phyloP scores from a whole-genome alignment of 92 coral and sea anemone species.

The Epizoanthus ramosus region DNA sequence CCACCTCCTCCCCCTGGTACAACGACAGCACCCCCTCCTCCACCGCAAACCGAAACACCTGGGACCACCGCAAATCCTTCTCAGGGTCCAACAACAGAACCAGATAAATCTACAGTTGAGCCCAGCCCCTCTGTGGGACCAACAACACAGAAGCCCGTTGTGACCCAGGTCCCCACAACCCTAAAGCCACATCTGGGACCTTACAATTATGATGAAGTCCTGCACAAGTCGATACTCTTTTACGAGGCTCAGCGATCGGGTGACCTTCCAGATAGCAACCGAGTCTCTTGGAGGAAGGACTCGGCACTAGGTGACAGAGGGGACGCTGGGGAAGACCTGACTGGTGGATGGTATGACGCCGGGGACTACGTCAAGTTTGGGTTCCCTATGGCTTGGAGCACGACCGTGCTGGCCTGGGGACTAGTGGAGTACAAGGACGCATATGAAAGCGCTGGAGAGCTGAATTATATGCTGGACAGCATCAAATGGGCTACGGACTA shows the following conservation, averaged over 20 bases:
- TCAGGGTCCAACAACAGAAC: background rate
- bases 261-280: slow-evolving; percentile 77
- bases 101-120: too few relatives aligned
- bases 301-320: slow-evolving; percentile 81
- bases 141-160: too few relatives aligned
- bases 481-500: slow-evolving; percentile 63
- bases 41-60: background rate
- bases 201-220: slow-evolving; percentile 71
- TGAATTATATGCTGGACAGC: slow-evolving; percentile 64
- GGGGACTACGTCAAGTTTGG: slow-evolving; percentile 96
- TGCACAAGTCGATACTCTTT: slow-evolving; percentile 84
- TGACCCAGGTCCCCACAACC: background rate
- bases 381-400: slow-evolving; percentile 93
- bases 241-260: slow-evolving; percentile 98
- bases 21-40: background rate
- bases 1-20: slow-evolving; percentile 22
- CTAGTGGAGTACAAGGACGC: slow-evolving; percentile 76
- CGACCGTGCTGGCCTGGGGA: slow-evolving; percentile 90
- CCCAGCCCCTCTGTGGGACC: too few relatives aligned
- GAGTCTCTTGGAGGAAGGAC: slow-evolving; percentile 89
- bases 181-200: slow-evolving; percentile 7
- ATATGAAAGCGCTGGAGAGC: slow-evolving; percentile 79
- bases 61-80: background rate
- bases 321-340: slow-evolving; percentile 71
- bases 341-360: slow-evolving; percentile 98